phyloP scores from a whole-genome alignment of 2,113 vertebrate species.

The Sarotherodon lohbergeri region DNA sequence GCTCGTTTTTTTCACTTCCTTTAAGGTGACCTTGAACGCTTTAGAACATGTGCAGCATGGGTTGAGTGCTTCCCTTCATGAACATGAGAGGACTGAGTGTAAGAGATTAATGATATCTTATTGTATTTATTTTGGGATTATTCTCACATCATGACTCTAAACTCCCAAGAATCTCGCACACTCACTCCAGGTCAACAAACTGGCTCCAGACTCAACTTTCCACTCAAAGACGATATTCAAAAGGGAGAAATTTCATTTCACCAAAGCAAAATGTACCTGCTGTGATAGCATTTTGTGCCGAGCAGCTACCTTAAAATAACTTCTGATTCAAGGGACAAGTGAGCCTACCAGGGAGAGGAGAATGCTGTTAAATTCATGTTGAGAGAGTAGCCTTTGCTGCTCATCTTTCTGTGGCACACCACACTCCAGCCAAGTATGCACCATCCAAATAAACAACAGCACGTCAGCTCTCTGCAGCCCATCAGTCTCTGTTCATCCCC shows the following conservation, averaged over 20 bases:
- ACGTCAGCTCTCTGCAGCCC: constrained; percentile 26
- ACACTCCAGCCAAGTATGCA: constrained; percentile 18
- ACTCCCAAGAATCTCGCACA: neutral
- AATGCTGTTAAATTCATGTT: neutral
- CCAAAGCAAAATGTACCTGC: neutral
- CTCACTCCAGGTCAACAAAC: neutral
- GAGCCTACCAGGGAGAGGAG: neutral
- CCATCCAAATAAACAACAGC: constrained; percentile 50
- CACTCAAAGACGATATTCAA: neutral
- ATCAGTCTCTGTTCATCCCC: constrained; percentile 58
- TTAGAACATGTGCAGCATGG: constrained; percentile 13
- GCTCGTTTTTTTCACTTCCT: neutral
- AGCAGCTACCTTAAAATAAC: neutral
- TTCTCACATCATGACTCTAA: neutral
- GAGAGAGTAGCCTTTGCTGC: neutral
- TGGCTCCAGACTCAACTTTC: neutral
- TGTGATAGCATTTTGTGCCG: neutral
- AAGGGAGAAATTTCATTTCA: neutral
- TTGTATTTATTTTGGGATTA: constrained; percentile 34
- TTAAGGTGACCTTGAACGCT: constrained; percentile 41
- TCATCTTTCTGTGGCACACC: neutral
- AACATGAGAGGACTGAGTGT: constrained; percentile 4
- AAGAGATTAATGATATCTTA: constrained; percentile 10
- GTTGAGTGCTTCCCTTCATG: neutral
- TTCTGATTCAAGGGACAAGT: neutral